Base-by-base conservation (phyloP, 2,888 invertebrate genomes). In the Chrysolina oricalcia region DNA sequence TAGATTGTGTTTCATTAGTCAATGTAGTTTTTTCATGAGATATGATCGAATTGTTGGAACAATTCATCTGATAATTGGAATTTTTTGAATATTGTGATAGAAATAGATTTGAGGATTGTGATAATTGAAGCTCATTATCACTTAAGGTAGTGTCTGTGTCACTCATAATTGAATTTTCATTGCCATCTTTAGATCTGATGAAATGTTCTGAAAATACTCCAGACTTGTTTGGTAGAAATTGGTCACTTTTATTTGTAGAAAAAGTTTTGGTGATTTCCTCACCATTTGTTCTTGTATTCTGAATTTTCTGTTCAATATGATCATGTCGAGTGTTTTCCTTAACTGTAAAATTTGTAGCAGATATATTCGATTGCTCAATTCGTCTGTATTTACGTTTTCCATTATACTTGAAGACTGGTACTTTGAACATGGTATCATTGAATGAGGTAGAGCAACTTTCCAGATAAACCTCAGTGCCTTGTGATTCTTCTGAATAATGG, bases 381-480 rank as follows among this genome's bases (percentile, higher is more conserved):
- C n/a, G 15, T 46, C 46, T 46, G 15, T 15, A 15, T n/a, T 59
- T 59, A 2, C 11, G 17, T 15, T 59, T 59, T 35, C 15, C 13
- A 4, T 59, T 27, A n/a, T 59, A n/a, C 15, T 27, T 59, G 17
- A 15, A 10, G 4, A 35, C 13, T 27, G 59, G 59, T 2, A 59
- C 17, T 59, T 59, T 59, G 35, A 59, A 59, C n/a, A 59, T 17
- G n/a, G n/a, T 27, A 27, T 59, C 10, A 59, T 59, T 0, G 6
- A n/a, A 59, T 17, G 59, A 23, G 9, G 35, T n/a, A 59, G 23
- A 9, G 10, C 23, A 27, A 35, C 59, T 59, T 59, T 59, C 59
- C 6, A 59, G 15, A 59, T 59, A 59, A 10, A 59, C 35, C 27
- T 59, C 59, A 59, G 59, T 27, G n/a, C 23, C 59, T 10, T 15